Conservation (phyloP, 1,140 invertebrate species). For the Papilio helenus region DNA sequence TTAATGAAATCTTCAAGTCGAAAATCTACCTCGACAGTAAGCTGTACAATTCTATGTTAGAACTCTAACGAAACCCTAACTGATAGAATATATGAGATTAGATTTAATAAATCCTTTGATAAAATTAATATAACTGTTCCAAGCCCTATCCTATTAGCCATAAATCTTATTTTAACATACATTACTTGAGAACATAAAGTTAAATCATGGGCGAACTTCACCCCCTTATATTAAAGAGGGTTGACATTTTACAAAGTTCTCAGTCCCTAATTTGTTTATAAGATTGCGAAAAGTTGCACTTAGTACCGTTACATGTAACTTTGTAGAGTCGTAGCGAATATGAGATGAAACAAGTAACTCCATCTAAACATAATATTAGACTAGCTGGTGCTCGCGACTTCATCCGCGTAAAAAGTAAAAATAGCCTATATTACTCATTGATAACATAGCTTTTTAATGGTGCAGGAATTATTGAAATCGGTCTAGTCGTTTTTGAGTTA, state of each 20-base stretch:
- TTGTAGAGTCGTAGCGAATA: background rate
- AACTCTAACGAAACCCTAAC: too few relatives aligned
- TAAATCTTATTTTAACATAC: constrained; percentile 24
- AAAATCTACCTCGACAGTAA: too few relatives aligned
- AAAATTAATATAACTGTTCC: constrained; percentile 1
- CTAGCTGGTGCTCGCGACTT: too few relatives aligned
- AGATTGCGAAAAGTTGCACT: constrained; percentile 54
- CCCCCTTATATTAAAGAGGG: constrained; percentile 68
- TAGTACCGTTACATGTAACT: constrained; percentile 50
- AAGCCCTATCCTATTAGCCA: background rate
- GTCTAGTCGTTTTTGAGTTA: too few relatives aligned
- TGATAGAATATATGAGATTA: background rate
- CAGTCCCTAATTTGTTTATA: constrained; percentile 61
- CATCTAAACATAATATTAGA: too few relatives aligned
- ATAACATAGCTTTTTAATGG: too few relatives aligned
- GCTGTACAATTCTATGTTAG: too few relatives aligned
- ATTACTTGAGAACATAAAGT: constrained; percentile 25
- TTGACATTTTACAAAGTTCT: constrained; percentile 68
- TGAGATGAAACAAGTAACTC: background rate
- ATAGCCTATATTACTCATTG: too few relatives aligned
- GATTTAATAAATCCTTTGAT: constrained; percentile 17
- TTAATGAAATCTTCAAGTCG: too few relatives aligned
- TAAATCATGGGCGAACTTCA: constrained; percentile 29
- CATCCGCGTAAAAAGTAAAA: too few relatives aligned
- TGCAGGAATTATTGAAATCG: too few relatives aligned